Base-by-base conservation (phyloP, 1,140 invertebrate genomes). In the Heliconius eleuchia region DNA sequence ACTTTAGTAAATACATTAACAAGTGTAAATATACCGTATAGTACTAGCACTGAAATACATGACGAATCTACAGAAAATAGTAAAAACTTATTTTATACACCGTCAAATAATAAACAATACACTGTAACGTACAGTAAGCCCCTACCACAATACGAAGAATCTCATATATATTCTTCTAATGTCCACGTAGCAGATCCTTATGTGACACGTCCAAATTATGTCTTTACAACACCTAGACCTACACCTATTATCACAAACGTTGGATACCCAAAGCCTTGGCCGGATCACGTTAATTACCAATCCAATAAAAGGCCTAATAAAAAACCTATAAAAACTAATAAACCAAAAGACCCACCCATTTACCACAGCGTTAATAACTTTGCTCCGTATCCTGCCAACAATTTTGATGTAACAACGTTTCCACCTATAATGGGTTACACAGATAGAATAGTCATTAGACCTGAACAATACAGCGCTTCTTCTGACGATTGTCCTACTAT, bases 241-340 rank as follows among this genome's bases (percentile, higher is more conserved):
- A 93, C 91, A 72, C 93, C 93, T n/a, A 89, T 93, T 23, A 92
- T 94, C 11, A 93, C 93, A 39, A 93, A 93, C 73, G 84, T 94
- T 74, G 92, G 92, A 5, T 91, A 91, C 78, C 92, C 93, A 8
- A 85, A 87, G 74, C 88, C 91, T 3, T 93, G 91, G 92, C 82
- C 81, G n/a, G 86, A 84, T 76, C 81, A 79, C 72, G 84, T 83
- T 82, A 84, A 83, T 82, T 71, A 80, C 55, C 83, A 87, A 57
- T 30, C 71, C 9, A 80, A 82, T 34, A 83, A 80, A 77, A 89
- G 83, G 81, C 85, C 88, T 8, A 89, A 87, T 52, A 83, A 78
- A 76, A 92, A 83, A 82, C 91, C 93, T 39, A 77, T 78, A n/a
- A 84, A 84, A 77, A 76, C 83, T 4, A 87, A 84, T 52, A 90